Conservation (phyloP, 2,888 invertebrate genomes). For the Cephus pulcher region DNA sequence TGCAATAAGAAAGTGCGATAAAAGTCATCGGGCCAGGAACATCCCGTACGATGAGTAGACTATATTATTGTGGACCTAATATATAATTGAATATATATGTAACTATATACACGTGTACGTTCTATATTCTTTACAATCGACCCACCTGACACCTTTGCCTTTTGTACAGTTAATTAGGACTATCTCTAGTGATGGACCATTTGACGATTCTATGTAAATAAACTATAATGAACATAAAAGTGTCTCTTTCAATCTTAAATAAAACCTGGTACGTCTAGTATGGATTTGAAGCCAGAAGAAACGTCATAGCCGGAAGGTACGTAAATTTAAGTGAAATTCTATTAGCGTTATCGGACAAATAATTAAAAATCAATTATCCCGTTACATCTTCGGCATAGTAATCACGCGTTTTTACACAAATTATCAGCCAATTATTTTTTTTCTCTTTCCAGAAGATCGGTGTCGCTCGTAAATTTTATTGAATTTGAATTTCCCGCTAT, state of each 20-base stretch:
- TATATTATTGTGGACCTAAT: neutral
- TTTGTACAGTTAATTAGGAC: conserved; percentile 30
- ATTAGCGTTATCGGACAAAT: neutral
- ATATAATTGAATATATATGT: neutral
- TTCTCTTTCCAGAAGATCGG: neutral
- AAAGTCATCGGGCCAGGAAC: neutral
- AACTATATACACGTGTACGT: conserved; percentile 13
- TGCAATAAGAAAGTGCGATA: conserved; percentile 1
- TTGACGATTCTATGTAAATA: neutral
- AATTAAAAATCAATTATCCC: neutral
- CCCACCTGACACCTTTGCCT: conserved; percentile 33
- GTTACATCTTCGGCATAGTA: neutral
- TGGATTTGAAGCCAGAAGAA: neutral
- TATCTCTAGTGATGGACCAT: neutral
- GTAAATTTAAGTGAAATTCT: neutral
- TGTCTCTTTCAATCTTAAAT: neutral
- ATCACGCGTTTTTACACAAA: neutral
- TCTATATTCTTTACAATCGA: conserved; percentile 33
- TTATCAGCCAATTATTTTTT: neutral
- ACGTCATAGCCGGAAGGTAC: neutral
- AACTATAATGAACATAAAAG: neutral
- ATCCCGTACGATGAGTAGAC: neutral
- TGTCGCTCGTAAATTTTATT: neutral
- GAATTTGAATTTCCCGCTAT: neutral
- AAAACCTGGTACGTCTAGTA: neutral